Evolutionary conservation across 35 echinoderm and acorn worm genomes (phyloP), one percentile per base, ranked within the genome.

Genomic region (Ophiothrix spiculata): DNA sequence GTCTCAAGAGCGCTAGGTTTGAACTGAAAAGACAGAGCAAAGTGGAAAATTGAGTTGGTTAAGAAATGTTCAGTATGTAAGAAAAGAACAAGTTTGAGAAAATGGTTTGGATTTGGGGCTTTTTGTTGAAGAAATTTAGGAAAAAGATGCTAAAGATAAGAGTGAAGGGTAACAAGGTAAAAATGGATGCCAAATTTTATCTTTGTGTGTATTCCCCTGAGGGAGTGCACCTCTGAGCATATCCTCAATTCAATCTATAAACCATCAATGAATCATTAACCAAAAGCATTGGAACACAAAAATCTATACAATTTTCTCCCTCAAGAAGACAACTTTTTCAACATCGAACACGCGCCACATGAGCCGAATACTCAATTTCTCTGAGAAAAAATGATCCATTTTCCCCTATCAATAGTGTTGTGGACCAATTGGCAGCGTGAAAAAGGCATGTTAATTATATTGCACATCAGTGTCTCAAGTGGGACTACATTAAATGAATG

Each of bases 391-490:
- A 25, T 69, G 3, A 2, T 28, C 60, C 60, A 25, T 69, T 69
- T 69, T 6, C 23, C 60, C 23, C 60, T 69, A 4, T 28, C 60
- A 2, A 1, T 2, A 25, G 60, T 15, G 42, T 49, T 49, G 19
- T 49, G 42, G 42, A 19, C 42, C 60, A 69, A 69, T 69, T 69
- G 60, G 60, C 60, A 10, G 42, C 25, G 60, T 25, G 19, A 49
- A 49, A 69, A 69, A 69, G 60, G 6, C 60, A n/a, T 69, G 60
- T 69, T 69, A 69, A 69, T 69, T 69, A 25, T 69, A 69, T 69
- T 69, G 60, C 60, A 69, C 60, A 54, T 69, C 10, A 69, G 10
- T 4, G 8, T n/a, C 25, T 69, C 60, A 69, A 69, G 8, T 69
- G 25, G 60, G 60, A n/a, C 16, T n/a, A 4, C 1, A 10, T 15